Evolutionary conservation across 2,113 vertebrate genomes (phyloP).

Genomic region (Columba livia): DNA sequence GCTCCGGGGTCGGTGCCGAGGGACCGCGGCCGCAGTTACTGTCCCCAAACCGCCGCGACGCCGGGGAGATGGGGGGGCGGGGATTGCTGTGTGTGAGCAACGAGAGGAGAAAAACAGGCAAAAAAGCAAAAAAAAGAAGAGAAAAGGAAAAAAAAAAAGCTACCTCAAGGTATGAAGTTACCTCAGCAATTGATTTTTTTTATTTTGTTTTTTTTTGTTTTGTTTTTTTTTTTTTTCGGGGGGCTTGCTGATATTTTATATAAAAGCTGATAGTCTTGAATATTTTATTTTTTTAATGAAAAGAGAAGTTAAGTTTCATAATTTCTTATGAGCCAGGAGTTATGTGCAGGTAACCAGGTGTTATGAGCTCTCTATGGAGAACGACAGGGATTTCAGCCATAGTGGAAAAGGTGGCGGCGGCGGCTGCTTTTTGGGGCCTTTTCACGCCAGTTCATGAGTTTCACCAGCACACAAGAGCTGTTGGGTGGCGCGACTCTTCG

Average conservation of each 20-base stretch:
- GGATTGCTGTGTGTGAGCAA: conserved; percentile 54
- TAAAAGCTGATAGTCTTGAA: conserved; percentile 93
- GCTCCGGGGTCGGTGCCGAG: neutral
- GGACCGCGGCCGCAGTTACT: neutral
- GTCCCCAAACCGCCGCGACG: conserved; percentile 14
- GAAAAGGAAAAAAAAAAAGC: conserved; percentile 68
- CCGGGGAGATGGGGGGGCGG: conserved; percentile 36
- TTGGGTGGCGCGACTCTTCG: neutral
- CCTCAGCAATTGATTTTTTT: conserved; percentile 85
- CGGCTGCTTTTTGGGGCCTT: conserved; percentile 41
- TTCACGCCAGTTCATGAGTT: neutral
- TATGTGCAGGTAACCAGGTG: conserved; percentile 70
- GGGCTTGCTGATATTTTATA: conserved; percentile 84
- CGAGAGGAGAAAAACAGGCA: neutral
- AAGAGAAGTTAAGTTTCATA: conserved; percentile 80
- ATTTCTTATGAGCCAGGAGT: conserved; percentile 74
- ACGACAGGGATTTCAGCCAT: conserved; percentile 63
- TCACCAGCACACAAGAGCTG: neutral
- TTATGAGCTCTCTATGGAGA: conserved; percentile 71
- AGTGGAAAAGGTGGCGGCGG: conserved; percentile 51
- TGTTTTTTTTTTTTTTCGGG: neutral
- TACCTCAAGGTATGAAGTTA: conserved; percentile 95
- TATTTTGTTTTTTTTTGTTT: neutral
- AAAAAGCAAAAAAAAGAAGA: neutral
- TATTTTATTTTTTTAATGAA: conserved; percentile 98